phyloP scores from a whole-genome alignment of 2,888 invertebrate species.

The Watsonalla binaria region DNA sequence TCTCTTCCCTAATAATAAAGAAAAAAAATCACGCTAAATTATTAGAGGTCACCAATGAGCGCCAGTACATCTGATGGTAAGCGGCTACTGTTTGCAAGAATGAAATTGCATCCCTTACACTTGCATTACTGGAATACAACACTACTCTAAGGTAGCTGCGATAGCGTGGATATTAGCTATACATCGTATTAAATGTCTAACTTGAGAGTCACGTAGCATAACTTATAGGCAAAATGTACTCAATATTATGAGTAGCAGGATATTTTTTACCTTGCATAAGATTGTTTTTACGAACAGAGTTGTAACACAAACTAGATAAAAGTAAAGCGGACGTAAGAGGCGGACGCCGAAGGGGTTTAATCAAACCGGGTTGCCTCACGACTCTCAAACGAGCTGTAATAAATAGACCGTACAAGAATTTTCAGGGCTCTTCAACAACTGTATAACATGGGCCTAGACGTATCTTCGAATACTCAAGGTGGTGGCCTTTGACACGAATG shows the following conservation, averaged over 20 bases:
- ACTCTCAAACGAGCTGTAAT: constrained; percentile 41
- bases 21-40: no score
- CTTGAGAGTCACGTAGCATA: no score
- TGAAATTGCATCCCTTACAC: no score
- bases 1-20: no score
- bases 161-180: no score
- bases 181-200: no score
- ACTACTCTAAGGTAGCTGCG: no score
- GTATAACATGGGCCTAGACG: constrained; percentile 14
- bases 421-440: constrained; percentile 19
- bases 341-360: constrained; percentile 59
- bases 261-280: constrained; percentile 24
- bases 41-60: no score
- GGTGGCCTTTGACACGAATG: background rate
- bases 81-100: no score
- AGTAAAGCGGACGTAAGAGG: constrained; percentile 47
- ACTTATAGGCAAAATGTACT: background rate
- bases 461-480: constrained; percentile 3
- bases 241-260: constrained; percentile 14
- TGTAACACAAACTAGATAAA: constrained; percentile 48
- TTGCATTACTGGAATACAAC: no score
- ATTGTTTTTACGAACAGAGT: constrained; percentile 43
- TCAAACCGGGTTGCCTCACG: constrained; percentile 56
- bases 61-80: no score
- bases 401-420: constrained; percentile 50